phyloP scores from a whole-genome alignment of 2,797 vertebrate genomes.

The Dromococcyx pavoninus region DNA sequence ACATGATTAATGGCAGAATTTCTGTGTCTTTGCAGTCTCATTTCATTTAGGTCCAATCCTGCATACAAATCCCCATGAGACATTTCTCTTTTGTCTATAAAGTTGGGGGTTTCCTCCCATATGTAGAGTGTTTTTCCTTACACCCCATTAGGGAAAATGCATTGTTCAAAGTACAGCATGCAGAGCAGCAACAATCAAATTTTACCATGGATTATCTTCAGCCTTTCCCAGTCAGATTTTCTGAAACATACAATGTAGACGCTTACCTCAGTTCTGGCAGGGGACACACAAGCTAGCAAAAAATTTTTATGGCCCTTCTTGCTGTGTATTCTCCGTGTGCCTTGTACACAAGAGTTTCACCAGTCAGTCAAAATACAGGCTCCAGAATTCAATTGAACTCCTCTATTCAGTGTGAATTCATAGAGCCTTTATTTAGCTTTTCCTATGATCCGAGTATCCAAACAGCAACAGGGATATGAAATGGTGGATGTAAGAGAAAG shows the following conservation, averaged over 20 bases:
- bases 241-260: neutral
- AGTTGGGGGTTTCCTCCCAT: fast-evolving
- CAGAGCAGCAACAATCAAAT: neutral
- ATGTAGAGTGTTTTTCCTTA: neutral
- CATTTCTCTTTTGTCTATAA: neutral
- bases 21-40: neutral
- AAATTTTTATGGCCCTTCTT: neutral
- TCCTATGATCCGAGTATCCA: neutral
- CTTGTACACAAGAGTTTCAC: neutral
- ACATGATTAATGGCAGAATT: neutral
- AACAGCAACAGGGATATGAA: neutral
- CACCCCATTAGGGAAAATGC: neutral
- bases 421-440: neutral
- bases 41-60: neutral
- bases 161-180: neutral
- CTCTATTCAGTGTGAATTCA: neutral
- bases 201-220: neutral
- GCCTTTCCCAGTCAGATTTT: neutral
- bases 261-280: neutral
- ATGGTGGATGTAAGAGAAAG: neutral
- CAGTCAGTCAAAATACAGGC: neutral
- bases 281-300: neutral
- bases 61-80: neutral
- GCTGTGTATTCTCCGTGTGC: neutral
- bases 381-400: neutral